Conservation (phyloP, 2,797 vertebrate species). For the Lerista edwardsae region DNA sequence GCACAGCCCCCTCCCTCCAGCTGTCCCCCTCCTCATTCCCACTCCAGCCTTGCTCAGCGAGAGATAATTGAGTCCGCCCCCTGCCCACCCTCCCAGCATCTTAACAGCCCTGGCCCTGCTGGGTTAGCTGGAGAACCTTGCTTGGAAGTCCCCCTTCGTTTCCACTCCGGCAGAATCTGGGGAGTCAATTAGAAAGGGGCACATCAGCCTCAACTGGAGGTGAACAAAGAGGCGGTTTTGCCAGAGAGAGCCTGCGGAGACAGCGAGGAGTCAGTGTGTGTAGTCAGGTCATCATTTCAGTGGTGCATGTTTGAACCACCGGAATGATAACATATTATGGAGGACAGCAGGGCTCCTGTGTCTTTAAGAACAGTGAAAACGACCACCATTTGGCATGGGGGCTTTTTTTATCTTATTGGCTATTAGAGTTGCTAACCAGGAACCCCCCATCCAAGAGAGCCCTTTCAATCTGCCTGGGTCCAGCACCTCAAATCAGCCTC, state of each 20-base stretch:
- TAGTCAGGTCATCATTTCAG: neutral
- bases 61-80: constrained; percentile 2
- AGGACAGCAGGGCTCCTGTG: too few relatives aligned
- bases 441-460: too few relatives aligned
- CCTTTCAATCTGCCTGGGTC: too few relatives aligned
- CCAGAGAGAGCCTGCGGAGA: neutral
- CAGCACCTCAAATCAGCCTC: too few relatives aligned
- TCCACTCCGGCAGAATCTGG: neutral
- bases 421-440: too few relatives aligned
- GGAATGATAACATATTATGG: neutral
- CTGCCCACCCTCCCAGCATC: neutral
- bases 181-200: neutral
- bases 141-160: neutral
- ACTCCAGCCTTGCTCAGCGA: too few relatives aligned
- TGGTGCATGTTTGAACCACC: neutral
- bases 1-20: too few relatives aligned
- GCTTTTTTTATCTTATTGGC: too few relatives aligned
- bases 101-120: neutral
- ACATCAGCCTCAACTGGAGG: neutral
- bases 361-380: neutral
- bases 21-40: too few relatives aligned
- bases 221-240: neutral
- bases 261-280: neutral
- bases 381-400: too few relatives aligned
- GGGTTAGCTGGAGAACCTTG: neutral